These are phyloP conservation scores for Protula sp. DNA, from an alignment of 2,888 invertebrate genomes.

Conservation along the genomic window DNA sequence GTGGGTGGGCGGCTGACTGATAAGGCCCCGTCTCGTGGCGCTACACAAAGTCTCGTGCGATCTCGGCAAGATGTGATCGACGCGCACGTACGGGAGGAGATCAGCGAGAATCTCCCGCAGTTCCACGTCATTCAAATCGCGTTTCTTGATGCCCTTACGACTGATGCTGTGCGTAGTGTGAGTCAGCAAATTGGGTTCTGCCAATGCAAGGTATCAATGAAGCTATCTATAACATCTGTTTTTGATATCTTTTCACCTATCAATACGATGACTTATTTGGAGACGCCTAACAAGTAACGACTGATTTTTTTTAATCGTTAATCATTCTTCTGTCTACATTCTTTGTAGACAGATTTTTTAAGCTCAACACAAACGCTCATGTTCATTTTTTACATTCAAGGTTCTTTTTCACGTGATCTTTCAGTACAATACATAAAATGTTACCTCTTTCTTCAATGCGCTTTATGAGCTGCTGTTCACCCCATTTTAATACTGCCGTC, in stretches of 20 bases:
- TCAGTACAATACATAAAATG: too few species aligned
- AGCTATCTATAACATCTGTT: too few species aligned
- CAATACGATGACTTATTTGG: too few species aligned
- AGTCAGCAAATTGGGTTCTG: conserved; percentile 83
- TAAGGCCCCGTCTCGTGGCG: conserved; percentile 67
- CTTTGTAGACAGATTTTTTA: too few species aligned
- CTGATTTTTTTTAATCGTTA: too few species aligned
- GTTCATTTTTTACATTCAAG: too few species aligned
- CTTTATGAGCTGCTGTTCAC: conserved; percentile 75
- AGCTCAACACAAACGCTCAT: too few species aligned
- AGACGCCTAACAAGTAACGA: too few species aligned
- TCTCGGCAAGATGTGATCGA: conserved; percentile 83
- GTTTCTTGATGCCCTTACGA: conserved; percentile 75
- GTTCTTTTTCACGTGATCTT: too few species aligned
- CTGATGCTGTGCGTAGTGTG: conserved; percentile 88
- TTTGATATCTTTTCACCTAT: too few species aligned
- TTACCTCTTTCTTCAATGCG: conserved; percentile 76
- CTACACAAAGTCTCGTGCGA: conserved; percentile 59
- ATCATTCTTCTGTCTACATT: too few species aligned
- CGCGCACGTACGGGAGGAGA: conserved; percentile 75
- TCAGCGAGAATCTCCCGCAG: conserved; percentile 78
- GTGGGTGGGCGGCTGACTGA: conserved; percentile 76
- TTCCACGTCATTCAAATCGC: conserved; percentile 77
- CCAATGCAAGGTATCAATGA: too few species aligned
- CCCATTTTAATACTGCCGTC: conserved; percentile 81